Evolutionary conservation across 1,140 invertebrate species (phyloP).

Genomic region (Helicoverpa armigera): DNA sequence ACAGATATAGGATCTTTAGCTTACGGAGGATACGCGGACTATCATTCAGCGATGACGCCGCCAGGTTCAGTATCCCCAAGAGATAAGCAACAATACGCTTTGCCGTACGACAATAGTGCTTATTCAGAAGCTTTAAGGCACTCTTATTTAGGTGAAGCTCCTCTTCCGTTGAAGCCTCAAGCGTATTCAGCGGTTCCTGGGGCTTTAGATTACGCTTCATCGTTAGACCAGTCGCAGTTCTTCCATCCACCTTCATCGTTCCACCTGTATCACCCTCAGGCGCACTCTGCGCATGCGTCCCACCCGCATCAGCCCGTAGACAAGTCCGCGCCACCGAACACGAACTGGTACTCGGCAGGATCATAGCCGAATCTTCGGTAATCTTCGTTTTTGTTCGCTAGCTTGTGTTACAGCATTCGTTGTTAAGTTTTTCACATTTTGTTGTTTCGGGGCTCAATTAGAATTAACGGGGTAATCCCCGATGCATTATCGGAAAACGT

Average conservation of each 20-base stretch:
- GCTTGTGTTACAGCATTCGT: slow-evolving; percentile 52
- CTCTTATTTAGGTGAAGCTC: slow-evolving; percentile 88
- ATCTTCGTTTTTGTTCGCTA: slow-evolving; percentile 34
- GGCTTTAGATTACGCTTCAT: slow-evolving; percentile 85
- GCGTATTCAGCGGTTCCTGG: slow-evolving; percentile 90
- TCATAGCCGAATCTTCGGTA: slow-evolving; percentile 87
- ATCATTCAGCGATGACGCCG: slow-evolving; percentile 97
- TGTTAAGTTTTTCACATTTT: slow-evolving; percentile 68
- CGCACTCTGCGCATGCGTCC: slow-evolving; percentile 85
- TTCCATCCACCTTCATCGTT: slow-evolving; percentile 94
- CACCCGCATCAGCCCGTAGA: slow-evolving; percentile 79
- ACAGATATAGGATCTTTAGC: slow-evolving; percentile 81
- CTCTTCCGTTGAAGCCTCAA: slow-evolving; percentile 96
- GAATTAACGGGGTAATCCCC: slow-evolving; percentile 33
- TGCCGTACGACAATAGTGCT: slow-evolving; percentile 80
- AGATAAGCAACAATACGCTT: slow-evolving; percentile 91
- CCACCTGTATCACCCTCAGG: slow-evolving; percentile 94
- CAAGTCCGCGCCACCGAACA: slow-evolving; percentile 87
- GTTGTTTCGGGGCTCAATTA: slow-evolving; percentile 55
- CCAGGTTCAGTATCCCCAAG: slow-evolving; percentile 97
- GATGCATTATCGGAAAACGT: slow-evolving; percentile 57
- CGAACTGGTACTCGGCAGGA: slow-evolving; percentile 92
- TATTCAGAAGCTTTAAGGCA: slow-evolving; percentile 85
- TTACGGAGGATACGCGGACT: slow-evolving; percentile 91
- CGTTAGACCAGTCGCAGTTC: slow-evolving; percentile 93